These are phyloP conservation scores for Ceratosolen solmsi DNA, from an alignment of 1,140 invertebrate species.

Conservation along the genomic window DNA sequence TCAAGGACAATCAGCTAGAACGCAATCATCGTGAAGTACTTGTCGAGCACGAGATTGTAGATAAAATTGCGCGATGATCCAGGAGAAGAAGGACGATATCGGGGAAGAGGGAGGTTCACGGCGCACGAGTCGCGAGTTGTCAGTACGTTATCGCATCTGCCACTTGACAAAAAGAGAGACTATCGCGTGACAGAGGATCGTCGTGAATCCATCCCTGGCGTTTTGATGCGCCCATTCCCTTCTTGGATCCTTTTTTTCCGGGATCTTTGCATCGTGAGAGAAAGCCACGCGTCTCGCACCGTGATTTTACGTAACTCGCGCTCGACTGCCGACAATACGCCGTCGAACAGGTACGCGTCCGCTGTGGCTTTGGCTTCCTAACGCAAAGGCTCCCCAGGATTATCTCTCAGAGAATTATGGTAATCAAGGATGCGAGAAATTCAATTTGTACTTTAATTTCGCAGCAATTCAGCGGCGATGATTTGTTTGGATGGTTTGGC, in stretches of 20 bases:
- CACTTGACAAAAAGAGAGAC: background rate
- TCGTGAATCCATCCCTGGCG: too few species aligned
- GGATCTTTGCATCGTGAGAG: conserved; percentile 39
- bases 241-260: background rate
- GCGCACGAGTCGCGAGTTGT: background rate
- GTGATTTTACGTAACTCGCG: conserved; percentile 17
- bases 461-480: background rate
- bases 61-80: background rate
- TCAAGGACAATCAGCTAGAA: background rate
- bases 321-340: background rate
- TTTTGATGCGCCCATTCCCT: background rate
- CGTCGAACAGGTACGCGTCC: background rate
- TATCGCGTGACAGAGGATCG: conserved; percentile 1
- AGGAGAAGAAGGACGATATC: background rate
- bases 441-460: conserved; percentile 42
- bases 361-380: conserved; percentile 18
- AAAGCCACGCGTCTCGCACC: background rate
- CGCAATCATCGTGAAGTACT: background rate
- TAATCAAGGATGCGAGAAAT: conserved; percentile 43
- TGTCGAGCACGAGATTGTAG: background rate
- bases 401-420: conserved; percentile 20
- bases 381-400: background rate
- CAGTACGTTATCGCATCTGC: conserved; percentile 12
- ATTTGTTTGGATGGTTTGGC: background rate
- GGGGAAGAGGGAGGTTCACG: background rate